A percentile compares a stretch with the other conserved stretches of the same genome.
phyloP scores from a whole-genome alignment of 2,888 invertebrate species.

The Danaus chrysippus region DNA sequence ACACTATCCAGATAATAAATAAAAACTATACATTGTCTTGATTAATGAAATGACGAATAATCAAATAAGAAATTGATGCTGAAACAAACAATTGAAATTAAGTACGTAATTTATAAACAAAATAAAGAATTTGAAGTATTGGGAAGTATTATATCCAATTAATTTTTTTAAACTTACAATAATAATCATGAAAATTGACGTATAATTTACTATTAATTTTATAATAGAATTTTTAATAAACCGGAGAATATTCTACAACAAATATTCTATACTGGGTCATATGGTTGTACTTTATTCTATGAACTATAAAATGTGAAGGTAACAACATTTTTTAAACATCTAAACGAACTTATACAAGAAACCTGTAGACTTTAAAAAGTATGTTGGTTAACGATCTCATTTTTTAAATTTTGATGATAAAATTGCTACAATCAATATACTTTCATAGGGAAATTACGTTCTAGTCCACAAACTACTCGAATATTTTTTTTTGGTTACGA shows the following conservation, averaged over 20 bases:
- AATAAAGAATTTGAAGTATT: conserved; percentile 7
- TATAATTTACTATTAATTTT: conserved; percentile 34
- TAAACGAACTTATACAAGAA: no score
- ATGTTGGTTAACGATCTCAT: no score
- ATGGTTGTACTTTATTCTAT: conserved; percentile 54
- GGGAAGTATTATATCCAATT: conserved; percentile 5
- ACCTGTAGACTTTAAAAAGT: no score
- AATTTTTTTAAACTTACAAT: conserved; percentile 18
- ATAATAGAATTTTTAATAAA: conserved; percentile 35
- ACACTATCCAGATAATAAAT: background rate
- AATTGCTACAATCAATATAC: no score
- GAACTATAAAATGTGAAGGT: background rate
- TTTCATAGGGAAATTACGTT: no score
- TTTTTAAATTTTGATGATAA: no score
- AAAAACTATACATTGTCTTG: background rate
- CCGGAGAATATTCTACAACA: conserved; percentile 69
- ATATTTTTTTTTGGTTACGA: background rate
- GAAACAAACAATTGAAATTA: background rate
- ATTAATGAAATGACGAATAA: background rate
- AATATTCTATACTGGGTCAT: conserved; percentile 61
- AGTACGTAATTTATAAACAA: conserved; percentile 23
- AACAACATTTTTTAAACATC: no score
- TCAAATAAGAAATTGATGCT: background rate
- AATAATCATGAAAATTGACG: conserved; percentile 58
- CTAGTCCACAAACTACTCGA: no score